Conservation (phyloP, 37 sponge, comb jelly and placozoan species). For the Dysidea cf. avara region DNA sequence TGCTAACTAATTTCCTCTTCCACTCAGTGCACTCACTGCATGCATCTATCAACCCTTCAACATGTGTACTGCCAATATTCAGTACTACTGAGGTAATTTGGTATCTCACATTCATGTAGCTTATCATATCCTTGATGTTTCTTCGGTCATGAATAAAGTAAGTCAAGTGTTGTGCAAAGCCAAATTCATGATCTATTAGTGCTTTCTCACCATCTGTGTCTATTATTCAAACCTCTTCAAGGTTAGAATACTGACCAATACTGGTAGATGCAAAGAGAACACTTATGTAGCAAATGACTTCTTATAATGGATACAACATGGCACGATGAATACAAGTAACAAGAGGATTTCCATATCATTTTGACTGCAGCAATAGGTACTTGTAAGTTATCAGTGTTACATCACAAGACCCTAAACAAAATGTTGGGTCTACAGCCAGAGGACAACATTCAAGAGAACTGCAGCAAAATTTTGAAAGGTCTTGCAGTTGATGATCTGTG, state of each 20-base stretch:
- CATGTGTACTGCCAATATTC: conserved; percentile 16
- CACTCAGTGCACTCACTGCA: conserved; percentile 11
- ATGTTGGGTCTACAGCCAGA: conserved; percentile 54
- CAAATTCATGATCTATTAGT: conserved; percentile 51
- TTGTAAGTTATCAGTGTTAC: conserved; percentile 49
- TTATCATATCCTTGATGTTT: conserved; percentile 21
- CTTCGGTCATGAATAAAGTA: conserved; percentile 31
- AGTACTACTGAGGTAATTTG: conserved; percentile 15
- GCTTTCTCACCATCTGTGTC: conserved; percentile 54
- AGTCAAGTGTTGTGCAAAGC: conserved; percentile 43
- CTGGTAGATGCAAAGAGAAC: conserved; percentile 57
- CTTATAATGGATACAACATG: conserved; percentile 22
- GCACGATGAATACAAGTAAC: conserved; percentile 24
- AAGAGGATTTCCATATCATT: conserved; percentile 34
- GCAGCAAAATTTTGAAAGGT: conserved; percentile 44
- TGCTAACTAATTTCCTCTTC: not conserved
- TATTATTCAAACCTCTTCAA: conserved; percentile 43
- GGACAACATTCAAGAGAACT: conserved; percentile 24
- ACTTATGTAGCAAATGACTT: conserved; percentile 47
- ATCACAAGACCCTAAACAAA: conserved; percentile 50
- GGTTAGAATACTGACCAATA: conserved; percentile 41
- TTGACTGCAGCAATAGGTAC: conserved; percentile 40
- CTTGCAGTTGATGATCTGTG: conserved; percentile 38
- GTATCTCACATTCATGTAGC: not conserved
- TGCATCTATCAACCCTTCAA: conserved; percentile 39